Base-by-base conservation (phyloP, 92 coral and sea anemone species). In the Heliopora coerulea region DNA sequence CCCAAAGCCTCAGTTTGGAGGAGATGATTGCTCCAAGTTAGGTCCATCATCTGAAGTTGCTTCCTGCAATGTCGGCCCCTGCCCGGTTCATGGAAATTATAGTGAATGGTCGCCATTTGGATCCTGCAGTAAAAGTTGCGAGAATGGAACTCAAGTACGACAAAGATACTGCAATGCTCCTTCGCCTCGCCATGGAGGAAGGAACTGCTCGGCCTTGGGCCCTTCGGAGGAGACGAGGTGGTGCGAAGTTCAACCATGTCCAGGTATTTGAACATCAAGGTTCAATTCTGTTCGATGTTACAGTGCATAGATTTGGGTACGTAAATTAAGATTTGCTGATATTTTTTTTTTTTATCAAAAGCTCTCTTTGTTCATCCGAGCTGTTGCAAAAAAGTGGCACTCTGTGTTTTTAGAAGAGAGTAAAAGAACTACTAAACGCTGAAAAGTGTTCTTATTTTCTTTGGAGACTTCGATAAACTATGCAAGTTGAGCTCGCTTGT, bases 61-160 rank as follows among this genome's bases (percentile, higher is more conserved):
- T 27, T 23, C 57, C 5, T 92, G 97, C 58, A 84, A 82, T 59
- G 72, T 57, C 14, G 52, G 79, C 8, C 78, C 65, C 33, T 92
- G 97, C 20, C 97, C 97, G 14, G 79, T 89, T 58, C 76, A 89
- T 37, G 97, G 97, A 4, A 87, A 82, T 0, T 91, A 89, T 62
- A 49, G 86, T 8, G 28, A 70, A 9, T 91, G 97, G 97, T 82
- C 88, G 4, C 64, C 62, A 19, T 91, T 75, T 61, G 34, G 78
- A 13, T 21, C 73, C 9, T 91, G 97, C 49, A 72, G 85, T 26
- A 74, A 33, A 62, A 81, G 86, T n/a, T 91, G 97, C 68, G 91
- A 87, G 27, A 83, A 62, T 68, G 97, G 97, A 9, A 79, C 84
- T 5, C 68, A 40, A 34, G 46, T 44, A 9, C 85, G 97, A 59